Percentiles rank a stretch among this genome's conserved stretches.
Evolutionary conservation across 2,888 invertebrate species (phyloP).

Genomic region (Tiliacea aurago): DNA sequence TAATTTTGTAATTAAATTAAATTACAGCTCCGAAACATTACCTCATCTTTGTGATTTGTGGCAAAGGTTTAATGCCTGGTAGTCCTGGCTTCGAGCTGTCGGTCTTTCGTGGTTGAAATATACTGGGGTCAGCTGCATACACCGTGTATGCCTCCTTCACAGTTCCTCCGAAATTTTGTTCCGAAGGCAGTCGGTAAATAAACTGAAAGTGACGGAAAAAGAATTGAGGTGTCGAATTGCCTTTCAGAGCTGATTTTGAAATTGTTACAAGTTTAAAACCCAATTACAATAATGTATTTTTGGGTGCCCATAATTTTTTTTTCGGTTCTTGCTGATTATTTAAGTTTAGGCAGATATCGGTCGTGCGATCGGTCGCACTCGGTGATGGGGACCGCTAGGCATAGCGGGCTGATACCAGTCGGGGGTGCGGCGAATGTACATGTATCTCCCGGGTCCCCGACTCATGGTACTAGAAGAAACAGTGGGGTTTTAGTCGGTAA

Average conservation of each 20-base stretch:
- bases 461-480: too few relatives aligned
- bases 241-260: neutral
- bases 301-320: too few relatives aligned
- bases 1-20: neutral
- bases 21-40: slow-evolving; percentile 66
- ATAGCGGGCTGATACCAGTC: too few relatives aligned
- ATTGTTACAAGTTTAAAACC: too few relatives aligned
- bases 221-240: neutral
- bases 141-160: slow-evolving; percentile 94
- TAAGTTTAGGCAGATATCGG: too few relatives aligned
- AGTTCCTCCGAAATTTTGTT: slow-evolving; percentile 93
- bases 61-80: slow-evolving; percentile 87
- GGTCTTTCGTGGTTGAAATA: slow-evolving; percentile 91
- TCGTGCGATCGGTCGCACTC: too few relatives aligned
- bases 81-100: slow-evolving; percentile 79
- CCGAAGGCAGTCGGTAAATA: slow-evolving; percentile 95
- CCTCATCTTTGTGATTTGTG: slow-evolving; percentile 92
- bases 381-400: too few relatives aligned
- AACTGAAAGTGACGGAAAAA: slow-evolving; percentile 85
- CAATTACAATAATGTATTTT: too few relatives aligned
- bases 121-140: slow-evolving; percentile 95
- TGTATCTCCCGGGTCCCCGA: too few relatives aligned
- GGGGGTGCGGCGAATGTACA: too few relatives aligned
- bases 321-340: too few relatives aligned
- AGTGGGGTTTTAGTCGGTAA: too few relatives aligned